Percentiles rank a stretch among this genome's conserved stretches.
Conservation (phyloP, 2,888 invertebrate genomes). For the Trisateles emortualis region DNA sequence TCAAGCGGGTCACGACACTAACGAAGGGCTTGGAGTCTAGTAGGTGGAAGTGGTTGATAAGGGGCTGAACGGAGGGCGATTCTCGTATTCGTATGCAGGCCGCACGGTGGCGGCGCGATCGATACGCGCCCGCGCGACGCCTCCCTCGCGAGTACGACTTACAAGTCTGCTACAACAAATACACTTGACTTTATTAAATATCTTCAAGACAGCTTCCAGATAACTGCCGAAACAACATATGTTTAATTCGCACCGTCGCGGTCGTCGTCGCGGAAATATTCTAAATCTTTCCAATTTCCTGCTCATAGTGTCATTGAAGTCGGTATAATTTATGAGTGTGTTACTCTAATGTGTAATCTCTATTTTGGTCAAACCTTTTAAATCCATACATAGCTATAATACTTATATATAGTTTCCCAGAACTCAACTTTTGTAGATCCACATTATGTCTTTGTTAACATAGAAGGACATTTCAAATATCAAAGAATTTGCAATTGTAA, state of each 20-base stretch:
- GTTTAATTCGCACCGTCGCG: neutral
- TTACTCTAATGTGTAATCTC: neutral
- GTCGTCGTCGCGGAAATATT: neutral
- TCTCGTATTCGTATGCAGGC: constrained; percentile 85
- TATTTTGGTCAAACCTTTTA: neutral
- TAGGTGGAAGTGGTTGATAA: constrained; percentile 76
- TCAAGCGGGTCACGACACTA: constrained; percentile 72
- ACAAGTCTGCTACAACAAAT: constrained; percentile 72
- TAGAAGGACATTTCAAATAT: constrained; percentile 25
- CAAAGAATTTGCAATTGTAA: constrained; percentile 48
- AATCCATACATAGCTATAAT: neutral
- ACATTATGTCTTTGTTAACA: neutral
- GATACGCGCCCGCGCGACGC: constrained; percentile 85
- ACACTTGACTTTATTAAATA: constrained; percentile 70
- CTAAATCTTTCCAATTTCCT: neutral
- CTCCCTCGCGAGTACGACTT: constrained; percentile 67
- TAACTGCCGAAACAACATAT: neutral
- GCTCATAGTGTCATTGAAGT: too few species aligned
- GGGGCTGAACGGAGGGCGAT: constrained; percentile 78
- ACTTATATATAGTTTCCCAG: neutral
- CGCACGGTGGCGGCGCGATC: constrained; percentile 78
- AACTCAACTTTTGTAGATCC: neutral
- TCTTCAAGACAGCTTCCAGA: constrained; percentile 42
- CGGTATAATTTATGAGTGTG: neutral
- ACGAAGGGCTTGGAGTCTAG: constrained; percentile 73